Evolutionary conservation across 2,888 invertebrate species (phyloP).

Genomic region (Hypolimnas misippus): DNA sequence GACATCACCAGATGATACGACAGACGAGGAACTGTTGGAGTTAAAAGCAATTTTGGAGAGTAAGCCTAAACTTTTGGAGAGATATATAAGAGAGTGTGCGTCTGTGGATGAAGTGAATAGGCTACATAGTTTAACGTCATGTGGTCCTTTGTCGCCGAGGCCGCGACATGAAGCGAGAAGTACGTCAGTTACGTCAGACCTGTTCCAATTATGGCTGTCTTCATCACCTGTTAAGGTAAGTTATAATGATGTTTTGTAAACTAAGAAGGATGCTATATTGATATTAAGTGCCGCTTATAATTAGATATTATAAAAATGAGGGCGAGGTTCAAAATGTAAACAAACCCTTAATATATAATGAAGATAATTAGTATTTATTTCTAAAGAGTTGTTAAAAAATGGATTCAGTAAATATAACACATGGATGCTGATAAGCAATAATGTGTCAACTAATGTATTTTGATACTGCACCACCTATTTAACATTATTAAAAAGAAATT

Average conservation of each 20-base stretch:
- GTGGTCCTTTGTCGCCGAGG: slow-evolving; percentile 75
- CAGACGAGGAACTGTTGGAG: slow-evolving; percentile 72
- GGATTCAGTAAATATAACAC: too few species aligned
- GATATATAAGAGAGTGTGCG: slow-evolving; percentile 91
- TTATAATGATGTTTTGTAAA: slow-evolving; percentile 28
- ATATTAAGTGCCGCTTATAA: too few species aligned
- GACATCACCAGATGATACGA: slow-evolving; percentile 69
- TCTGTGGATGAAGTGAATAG: slow-evolving; percentile 86
- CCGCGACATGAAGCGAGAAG: slow-evolving; percentile 83
- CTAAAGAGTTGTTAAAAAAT: too few species aligned
- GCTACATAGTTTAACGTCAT: slow-evolving; percentile 83
- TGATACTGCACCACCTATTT: too few species aligned
- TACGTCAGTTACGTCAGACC: slow-evolving; percentile 91
- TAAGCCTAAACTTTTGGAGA: slow-evolving; percentile 88
- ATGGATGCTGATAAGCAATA: too few species aligned
- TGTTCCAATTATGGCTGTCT: slow-evolving; percentile 93
- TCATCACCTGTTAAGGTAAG: slow-evolving; percentile 89
- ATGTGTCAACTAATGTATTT: too few species aligned
- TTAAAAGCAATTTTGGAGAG: slow-evolving; percentile 67
- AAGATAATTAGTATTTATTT: too few species aligned
- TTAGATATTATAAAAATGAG: too few species aligned
- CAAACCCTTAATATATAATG: too few species aligned
- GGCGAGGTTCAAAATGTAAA: too few species aligned
- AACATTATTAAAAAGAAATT: too few species aligned
- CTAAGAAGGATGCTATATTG: too few species aligned